Conservation (phyloP, 64 coral and sea anemone species). For the Dendrophyllia cribrosa region DNA sequence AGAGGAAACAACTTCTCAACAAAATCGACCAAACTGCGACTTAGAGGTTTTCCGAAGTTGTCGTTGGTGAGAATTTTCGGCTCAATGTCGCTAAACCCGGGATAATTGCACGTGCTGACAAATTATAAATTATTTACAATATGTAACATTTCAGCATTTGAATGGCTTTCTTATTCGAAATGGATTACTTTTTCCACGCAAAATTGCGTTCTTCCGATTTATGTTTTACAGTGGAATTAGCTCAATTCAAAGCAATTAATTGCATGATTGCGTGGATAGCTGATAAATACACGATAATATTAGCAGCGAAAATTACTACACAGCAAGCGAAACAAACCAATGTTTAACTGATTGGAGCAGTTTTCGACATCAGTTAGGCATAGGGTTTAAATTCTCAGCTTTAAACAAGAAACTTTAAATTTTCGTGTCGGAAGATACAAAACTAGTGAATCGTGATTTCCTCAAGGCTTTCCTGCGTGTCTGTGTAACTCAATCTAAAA, state of each 20-base stretch:
- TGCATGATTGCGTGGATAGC: slow-evolving; percentile 30
- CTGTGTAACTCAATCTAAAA: slow-evolving; percentile 35
- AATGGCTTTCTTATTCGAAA: slow-evolving; percentile 75
- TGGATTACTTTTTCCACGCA: slow-evolving; percentile 11
- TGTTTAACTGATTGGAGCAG: neutral
- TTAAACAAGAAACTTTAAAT: slow-evolving; percentile 10
- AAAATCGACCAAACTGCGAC: neutral
- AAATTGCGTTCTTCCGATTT: neutral
- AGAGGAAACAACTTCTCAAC: slow-evolving; percentile 7
- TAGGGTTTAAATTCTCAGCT: slow-evolving; percentile 3
- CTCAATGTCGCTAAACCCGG: slow-evolving; percentile 9
- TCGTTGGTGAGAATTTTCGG: neutral
- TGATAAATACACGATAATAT: neutral
- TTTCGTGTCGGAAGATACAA: slow-evolving; percentile 19
- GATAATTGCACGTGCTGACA: slow-evolving; percentile 87
- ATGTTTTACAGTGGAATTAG: neutral
- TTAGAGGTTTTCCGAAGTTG: neutral
- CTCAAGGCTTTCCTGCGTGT: slow-evolving; percentile 9
- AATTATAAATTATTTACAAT: slow-evolving; percentile 81
- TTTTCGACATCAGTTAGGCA: neutral
- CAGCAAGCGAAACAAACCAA: neutral
- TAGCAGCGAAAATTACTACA: neutral
- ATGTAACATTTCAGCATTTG: slow-evolving; percentile 74
- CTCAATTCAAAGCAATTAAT: slow-evolving; percentile 36
- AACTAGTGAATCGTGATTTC: slow-evolving; percentile 13